Conservation (phyloP, 2,797 vertebrate genomes). For the Cossypha polioptera region DNA sequence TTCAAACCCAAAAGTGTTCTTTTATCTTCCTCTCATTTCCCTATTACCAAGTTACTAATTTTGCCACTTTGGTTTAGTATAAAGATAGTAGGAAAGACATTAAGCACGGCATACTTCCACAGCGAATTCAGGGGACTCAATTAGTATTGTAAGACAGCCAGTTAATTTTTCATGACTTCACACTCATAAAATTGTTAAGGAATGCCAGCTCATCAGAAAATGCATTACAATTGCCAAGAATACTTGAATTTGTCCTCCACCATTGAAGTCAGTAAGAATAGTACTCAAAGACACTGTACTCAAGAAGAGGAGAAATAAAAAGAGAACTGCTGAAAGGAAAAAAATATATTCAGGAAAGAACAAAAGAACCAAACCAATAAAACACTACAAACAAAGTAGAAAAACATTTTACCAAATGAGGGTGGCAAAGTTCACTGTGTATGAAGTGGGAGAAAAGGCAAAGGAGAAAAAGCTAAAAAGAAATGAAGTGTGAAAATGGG, state of each 20-base stretch:
- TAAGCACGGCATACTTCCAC: background rate
- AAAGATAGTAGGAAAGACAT: slow-evolving; percentile 24
- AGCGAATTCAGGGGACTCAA: background rate
- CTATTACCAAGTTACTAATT: background rate
- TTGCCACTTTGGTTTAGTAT: background rate
- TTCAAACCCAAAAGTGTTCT: background rate
- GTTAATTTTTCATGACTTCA: slow-evolving; percentile 33
- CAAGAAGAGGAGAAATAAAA: background rate
- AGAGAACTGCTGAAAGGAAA: background rate
- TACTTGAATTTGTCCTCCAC: background rate
- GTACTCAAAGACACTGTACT: background rate
- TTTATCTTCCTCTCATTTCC: background rate
- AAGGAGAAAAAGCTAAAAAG: background rate
- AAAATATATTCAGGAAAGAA: background rate
- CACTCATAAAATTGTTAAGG: background rate
- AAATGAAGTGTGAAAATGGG: background rate
- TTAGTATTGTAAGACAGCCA: background rate
- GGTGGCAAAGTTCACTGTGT: background rate
- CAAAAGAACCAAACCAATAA: background rate
- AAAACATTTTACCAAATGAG: background rate
- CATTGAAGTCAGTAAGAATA: background rate
- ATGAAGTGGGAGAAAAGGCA: background rate
- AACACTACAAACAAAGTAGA: background rate
- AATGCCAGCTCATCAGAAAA: background rate
- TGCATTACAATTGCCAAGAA: background rate